These are phyloP conservation scores for Chloroceryle amazona DNA, from an alignment of 2,797 vertebrate genomes.

Conservation along the genomic window DNA sequence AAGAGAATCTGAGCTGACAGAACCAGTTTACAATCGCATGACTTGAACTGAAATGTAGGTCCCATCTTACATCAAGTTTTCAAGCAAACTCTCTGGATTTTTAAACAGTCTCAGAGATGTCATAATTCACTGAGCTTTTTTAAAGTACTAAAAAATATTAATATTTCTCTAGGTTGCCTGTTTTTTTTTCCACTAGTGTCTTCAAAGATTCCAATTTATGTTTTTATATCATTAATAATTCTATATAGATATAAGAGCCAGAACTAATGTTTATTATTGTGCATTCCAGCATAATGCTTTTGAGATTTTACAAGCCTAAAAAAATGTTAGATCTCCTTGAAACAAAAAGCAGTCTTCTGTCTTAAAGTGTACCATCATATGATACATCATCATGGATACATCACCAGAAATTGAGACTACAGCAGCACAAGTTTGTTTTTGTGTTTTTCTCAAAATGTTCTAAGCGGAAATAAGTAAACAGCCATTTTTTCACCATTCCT, in stretches of 20 bases:
- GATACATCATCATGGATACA: too few species aligned
- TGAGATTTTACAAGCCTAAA: neutral
- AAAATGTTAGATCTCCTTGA: neutral
- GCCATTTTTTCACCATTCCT: neutral
- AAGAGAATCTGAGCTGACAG: slow-evolving; percentile 44
- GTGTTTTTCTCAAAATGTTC: neutral
- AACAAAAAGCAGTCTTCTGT: neutral
- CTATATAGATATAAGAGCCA: neutral
- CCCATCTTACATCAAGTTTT: slow-evolving; percentile 37
- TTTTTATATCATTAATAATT: slow-evolving; percentile 18
- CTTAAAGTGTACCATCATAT: neutral
- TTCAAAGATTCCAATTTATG: neutral
- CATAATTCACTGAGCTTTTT: neutral
- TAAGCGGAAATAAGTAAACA: neutral
- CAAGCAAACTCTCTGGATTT: neutral
- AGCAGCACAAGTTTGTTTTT: neutral
- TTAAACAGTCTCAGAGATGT: neutral
- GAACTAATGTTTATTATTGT: neutral
- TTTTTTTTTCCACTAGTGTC: neutral
- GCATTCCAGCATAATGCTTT: neutral
- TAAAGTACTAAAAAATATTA: neutral
- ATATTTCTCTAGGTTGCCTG: neutral
- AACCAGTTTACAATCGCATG: neutral
- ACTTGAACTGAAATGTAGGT: slow-evolving; percentile 43
- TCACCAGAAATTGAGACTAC: neutral